Evolutionary conservation across 2,888 invertebrate genomes (phyloP).

Genomic region (Pandemis heparana): DNA sequence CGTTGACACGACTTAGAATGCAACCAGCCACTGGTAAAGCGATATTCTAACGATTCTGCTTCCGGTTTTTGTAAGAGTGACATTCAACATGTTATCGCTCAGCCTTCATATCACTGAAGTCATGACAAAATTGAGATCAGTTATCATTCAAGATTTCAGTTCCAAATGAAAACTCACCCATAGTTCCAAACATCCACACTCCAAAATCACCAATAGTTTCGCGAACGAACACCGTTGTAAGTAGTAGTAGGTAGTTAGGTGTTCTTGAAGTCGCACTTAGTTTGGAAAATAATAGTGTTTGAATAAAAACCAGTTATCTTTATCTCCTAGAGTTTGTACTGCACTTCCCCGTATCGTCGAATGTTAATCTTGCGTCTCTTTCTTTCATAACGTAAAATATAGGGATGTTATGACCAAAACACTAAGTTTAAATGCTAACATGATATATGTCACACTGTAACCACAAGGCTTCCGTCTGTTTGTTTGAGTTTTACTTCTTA

Average conservation of each 20-base stretch:
- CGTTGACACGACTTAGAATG: not conserved
- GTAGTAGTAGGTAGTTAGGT: not conserved
- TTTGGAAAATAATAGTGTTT: not conserved
- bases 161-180: no score
- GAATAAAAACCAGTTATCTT: not conserved
- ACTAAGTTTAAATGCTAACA: not conserved
- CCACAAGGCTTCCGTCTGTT: constrained; percentile 18
- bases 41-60: not conserved
- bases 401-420: not conserved
- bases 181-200: no score
- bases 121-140: no score
- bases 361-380: not conserved
- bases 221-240: not conserved
- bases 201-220: not conserved
- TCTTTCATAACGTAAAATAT: not conserved
- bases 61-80: not conserved
- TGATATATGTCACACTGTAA: constrained; percentile 8
- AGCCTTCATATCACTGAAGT: no score
- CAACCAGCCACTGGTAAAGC: not conserved
- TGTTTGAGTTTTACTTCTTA: constrained; percentile 14
- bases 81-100: not conserved
- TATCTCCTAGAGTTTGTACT: not conserved
- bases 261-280: not conserved
- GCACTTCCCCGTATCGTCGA: not conserved
- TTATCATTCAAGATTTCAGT: no score